phyloP scores from a whole-genome alignment of 2,113 vertebrate genomes.

The Kryptolebias marmoratus region DNA sequence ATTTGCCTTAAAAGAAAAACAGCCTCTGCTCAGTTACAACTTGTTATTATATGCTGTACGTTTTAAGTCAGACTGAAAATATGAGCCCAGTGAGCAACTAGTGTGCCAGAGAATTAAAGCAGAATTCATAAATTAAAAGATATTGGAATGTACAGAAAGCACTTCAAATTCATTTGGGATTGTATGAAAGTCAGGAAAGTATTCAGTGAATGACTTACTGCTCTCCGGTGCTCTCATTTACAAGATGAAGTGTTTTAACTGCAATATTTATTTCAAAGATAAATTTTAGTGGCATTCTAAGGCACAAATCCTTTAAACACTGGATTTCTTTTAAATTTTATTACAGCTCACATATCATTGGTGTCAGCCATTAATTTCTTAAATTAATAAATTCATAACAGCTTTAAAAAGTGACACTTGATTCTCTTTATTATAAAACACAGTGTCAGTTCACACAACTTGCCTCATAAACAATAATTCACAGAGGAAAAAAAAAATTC shows the following conservation, averaged over 20 bases:
- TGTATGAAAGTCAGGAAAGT: not conserved
- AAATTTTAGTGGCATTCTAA: not conserved
- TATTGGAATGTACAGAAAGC: not conserved
- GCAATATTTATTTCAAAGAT: not conserved
- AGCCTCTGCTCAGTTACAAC: not conserved
- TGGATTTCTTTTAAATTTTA: not conserved
- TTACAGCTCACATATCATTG: not conserved
- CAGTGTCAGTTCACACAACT: not conserved
- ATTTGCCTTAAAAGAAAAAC: not conserved
- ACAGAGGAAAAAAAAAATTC: not conserved
- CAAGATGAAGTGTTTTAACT: not conserved
- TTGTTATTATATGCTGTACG: not conserved
- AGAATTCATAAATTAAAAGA: not conserved
- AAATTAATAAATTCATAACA: not conserved
- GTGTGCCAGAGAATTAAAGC: not conserved
- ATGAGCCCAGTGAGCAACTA: not conserved
- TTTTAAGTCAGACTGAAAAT: not conserved
- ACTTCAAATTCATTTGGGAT: constrained; percentile 1
- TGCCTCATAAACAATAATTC: not conserved
- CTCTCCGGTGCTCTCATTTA: constrained; percentile 6
- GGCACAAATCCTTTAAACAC: not conserved
- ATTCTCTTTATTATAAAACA: not conserved
- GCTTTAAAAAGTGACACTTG: not conserved
- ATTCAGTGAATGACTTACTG: not conserved
- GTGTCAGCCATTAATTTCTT: not conserved